A percentile compares a stretch with the other conserved stretches of the same genome.
These are phyloP conservation scores for Euschistus heros DNA, from an alignment of 1,140 invertebrate genomes.

Conservation along the genomic window DNA sequence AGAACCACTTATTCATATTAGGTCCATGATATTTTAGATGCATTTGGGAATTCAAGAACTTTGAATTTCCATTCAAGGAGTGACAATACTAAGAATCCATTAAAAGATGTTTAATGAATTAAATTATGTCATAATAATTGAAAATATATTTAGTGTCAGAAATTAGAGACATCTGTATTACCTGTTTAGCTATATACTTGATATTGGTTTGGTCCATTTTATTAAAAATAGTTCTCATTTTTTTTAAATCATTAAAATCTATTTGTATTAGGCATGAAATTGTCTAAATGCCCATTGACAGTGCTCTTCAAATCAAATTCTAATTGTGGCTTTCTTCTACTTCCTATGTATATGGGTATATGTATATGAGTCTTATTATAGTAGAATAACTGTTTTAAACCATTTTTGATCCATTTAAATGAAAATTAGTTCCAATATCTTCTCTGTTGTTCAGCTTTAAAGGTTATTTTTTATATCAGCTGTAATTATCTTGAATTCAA, in stretches of 20 bases:
- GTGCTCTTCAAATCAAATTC: too few relatives aligned
- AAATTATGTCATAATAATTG: background rate
- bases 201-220: background rate
- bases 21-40: too few relatives aligned
- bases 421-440: background rate
- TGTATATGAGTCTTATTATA: too few relatives aligned
- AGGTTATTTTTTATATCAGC: background rate
- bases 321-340: too few relatives aligned
- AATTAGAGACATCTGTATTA: background rate
- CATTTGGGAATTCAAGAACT: too few relatives aligned
- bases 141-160: background rate
- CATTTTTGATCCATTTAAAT: background rate
- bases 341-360: too few relatives aligned
- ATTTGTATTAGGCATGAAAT: background rate
- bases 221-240: background rate
- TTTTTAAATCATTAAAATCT: background rate
- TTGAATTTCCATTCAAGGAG: too few relatives aligned
- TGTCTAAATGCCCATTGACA: background rate
- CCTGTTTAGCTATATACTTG: background rate
- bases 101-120: background rate
- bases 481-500: constrained; percentile 16
- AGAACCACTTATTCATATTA: too few relatives aligned
- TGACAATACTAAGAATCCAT: background rate
- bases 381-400: background rate
- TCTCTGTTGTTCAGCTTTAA: background rate